Evolutionary conservation across 2,888 invertebrate genomes (phyloP), one percentile per base, ranked within the genome.

Genomic region (Electrophaes corylata): DNA sequence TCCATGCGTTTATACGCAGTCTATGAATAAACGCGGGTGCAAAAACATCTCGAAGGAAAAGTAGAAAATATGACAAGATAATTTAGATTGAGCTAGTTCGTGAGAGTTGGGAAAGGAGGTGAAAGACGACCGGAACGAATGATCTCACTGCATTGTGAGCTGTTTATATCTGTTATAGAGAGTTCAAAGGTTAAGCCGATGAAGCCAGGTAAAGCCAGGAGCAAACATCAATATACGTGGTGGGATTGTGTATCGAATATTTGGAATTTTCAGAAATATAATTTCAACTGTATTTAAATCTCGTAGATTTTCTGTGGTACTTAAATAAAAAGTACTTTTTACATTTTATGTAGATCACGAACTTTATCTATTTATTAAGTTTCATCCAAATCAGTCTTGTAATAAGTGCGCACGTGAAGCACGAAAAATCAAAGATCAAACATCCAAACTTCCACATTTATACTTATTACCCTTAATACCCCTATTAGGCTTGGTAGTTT

Each of bases 121-220:
- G 39, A 85, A 79, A 83, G 80, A 84, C 78, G 79, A 65, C 79
- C 86, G 84, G 81, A 86, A 84, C 86, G 72, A 76, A 88, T 83
- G 72, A 74, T 76, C 74, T 78, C 75, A 71, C 74, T 70, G 67
- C 73, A 79, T 81, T 83, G 81, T 81, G 69, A 77, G 69, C 70
- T 69, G 68, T 61, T 65, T 68, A 72, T 76, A 76, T 73, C 74
- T 79, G 76, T 62, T 71, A 66, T 67, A 57, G 57, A 57, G 68
- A 49, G 81, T 67, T 70, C 80, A 79, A 67, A 80, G 81, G 82
- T 83, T 79, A n/a, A n/a, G 11, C 1, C 11, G 19, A 40, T 40
- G 11, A 37, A 40, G n/a, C 19, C 1, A 19, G 1, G 19, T 18
- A 19, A 16, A 16, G 26, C 6, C 10, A 14, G 65, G 70, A 69